These are phyloP conservation scores for Megathymus violae DNA, from an alignment of 1,140 invertebrate species.

Conservation along the genomic window DNA sequence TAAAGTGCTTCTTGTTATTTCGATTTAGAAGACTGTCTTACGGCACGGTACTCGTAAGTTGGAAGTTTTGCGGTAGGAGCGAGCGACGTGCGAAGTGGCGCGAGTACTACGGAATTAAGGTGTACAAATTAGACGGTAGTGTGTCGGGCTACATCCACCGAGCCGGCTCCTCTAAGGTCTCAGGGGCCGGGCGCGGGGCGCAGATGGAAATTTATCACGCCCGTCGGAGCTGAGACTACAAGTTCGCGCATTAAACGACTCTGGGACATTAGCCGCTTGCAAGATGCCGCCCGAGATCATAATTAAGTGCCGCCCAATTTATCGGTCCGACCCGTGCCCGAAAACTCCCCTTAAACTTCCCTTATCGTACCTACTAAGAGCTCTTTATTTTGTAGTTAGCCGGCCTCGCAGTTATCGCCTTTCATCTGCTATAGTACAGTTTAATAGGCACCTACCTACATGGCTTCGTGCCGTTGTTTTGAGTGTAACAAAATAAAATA, in stretches of 20 bases:
- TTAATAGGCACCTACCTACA: conserved; percentile 18
- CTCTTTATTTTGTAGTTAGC: conserved; percentile 81
- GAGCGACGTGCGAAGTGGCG: conserved; percentile 17
- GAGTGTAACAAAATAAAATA: not conserved
- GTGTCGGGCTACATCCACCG: conserved; percentile 34
- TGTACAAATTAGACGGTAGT: conserved; percentile 43
- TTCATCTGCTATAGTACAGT: conserved; percentile 57
- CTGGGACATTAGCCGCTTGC: conserved; percentile 81
- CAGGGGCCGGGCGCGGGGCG: conserved; percentile 53
- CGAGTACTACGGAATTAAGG: conserved; percentile 35
- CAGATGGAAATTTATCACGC: conserved; percentile 80
- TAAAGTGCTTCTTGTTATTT: conserved; percentile 22
- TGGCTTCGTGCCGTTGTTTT: not conserved
- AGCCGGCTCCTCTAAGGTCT: conserved; percentile 47
- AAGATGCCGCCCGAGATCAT: conserved; percentile 83
- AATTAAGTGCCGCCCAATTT: conserved; percentile 83
- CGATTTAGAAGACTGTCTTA: conserved; percentile 21
- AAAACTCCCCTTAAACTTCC: conserved; percentile 81
- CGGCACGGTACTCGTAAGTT: conserved; percentile 20
- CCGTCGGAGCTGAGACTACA: conserved; percentile 78
- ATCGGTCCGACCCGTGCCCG: conserved; percentile 78
- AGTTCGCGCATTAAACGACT: conserved; percentile 83
- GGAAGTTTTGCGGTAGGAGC: conserved; percentile 12
- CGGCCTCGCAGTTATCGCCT: conserved; percentile 69
- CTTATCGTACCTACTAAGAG: conserved; percentile 78